Conservation (phyloP, 1,140 invertebrate genomes). For the Magallana ariakensis region DNA sequence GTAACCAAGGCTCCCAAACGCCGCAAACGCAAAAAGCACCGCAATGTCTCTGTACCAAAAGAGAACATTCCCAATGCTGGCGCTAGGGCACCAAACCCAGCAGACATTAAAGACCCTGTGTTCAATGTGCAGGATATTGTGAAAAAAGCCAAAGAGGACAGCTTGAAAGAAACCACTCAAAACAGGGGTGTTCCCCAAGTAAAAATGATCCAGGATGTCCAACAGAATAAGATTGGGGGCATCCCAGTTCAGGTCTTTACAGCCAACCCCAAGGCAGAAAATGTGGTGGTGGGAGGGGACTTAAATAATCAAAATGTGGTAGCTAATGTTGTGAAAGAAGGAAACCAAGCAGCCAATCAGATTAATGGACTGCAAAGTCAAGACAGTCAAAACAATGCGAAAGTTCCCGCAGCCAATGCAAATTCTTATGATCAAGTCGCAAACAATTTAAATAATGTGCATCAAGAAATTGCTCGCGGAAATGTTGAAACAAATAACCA, state of each 20-base stretch:
- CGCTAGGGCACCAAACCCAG: not conserved
- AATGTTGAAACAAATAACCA: slow-evolving; percentile 14
- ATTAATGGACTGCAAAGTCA: slow-evolving; percentile 12
- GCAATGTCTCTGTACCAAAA: not conserved
- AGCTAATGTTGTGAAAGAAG: not conserved
- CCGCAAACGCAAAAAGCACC: not conserved
- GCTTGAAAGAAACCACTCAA: not conserved
- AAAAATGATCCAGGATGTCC: slow-evolving; percentile 3
- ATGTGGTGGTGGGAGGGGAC: not conserved
- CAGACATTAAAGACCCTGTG: slow-evolving; percentile 13
- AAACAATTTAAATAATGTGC: slow-evolving; percentile 12
- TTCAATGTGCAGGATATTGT: slow-evolving; percentile 25
- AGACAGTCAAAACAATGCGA: not conserved
- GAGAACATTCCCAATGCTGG: slow-evolving; percentile 4
- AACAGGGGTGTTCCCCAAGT: not conserved
- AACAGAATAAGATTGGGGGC: not conserved
- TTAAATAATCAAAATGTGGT: slow-evolving; percentile 20
- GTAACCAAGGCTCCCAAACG: not conserved
- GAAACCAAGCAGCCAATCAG: slow-evolving; percentile 6
- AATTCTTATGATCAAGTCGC: slow-evolving; percentile 26
- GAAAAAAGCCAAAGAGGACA: slow-evolving; percentile 31
- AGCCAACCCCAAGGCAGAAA: not conserved
- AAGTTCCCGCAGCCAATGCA: not conserved
- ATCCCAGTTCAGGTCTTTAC: slow-evolving; percentile 5
- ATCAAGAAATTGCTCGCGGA: not conserved